Evolutionary conservation across 2,888 invertebrate species (phyloP).

Genomic region (Eulithis prunata): DNA sequence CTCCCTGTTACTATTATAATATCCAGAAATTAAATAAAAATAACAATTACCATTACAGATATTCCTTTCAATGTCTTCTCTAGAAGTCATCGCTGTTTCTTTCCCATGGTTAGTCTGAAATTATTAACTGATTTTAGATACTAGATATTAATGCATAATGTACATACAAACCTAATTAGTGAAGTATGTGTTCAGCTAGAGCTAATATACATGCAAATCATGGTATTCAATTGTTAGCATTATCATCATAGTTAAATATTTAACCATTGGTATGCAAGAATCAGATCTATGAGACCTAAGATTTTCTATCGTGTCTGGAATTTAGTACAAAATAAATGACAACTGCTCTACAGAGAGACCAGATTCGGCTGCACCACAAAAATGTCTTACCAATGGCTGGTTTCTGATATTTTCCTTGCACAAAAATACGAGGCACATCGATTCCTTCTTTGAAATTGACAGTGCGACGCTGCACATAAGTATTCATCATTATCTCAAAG

Average conservation of each 20-base stretch:
- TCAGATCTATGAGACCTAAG: too few relatives aligned
- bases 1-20: too few relatives aligned
- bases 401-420: slow-evolving; percentile 94
- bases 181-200: slow-evolving; percentile 69
- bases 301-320: too few relatives aligned
- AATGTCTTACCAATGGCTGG: slow-evolving; percentile 54
- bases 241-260: slow-evolving; percentile 67
- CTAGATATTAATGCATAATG: neutral
- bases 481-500: slow-evolving; percentile 87
- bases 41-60: neutral
- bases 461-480: slow-evolving; percentile 94
- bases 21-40: neutral
- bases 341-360: too few relatives aligned
- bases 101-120: slow-evolving; percentile 1
- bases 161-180: neutral
- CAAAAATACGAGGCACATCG: slow-evolving; percentile 95
- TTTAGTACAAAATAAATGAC: neutral
- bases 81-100: neutral
- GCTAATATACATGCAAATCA: slow-evolving; percentile 85
- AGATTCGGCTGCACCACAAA: neutral
- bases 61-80: neutral
- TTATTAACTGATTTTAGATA: neutral
- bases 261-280: too few relatives aligned
- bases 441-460: slow-evolving; percentile 96
- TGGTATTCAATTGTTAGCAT: slow-evolving; percentile 78